phyloP scores from a whole-genome alignment of 2,888 invertebrate species.

The Trilocha varians region DNA sequence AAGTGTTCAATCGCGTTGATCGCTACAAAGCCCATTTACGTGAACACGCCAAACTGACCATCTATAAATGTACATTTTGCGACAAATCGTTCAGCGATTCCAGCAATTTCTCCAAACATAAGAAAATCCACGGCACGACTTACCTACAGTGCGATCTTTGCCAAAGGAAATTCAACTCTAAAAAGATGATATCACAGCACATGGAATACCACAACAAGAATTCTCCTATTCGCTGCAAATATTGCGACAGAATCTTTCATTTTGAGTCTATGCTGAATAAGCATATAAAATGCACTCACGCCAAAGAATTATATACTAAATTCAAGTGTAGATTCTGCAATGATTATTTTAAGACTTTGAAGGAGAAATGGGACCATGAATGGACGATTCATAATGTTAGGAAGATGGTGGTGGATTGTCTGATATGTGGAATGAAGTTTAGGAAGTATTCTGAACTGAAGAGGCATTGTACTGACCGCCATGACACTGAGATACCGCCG shows the following conservation, averaged over 20 bases:
- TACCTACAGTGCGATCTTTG: constrained; percentile 62
- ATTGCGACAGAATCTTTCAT: constrained; percentile 47
- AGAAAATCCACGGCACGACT: constrained; percentile 55
- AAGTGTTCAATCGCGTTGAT: constrained; percentile 49
- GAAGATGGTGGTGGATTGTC: constrained; percentile 55
- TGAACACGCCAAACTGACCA: constrained; percentile 60
- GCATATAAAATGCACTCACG: constrained; percentile 49
- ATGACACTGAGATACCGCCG: constrained; percentile 38
- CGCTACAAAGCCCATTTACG: constrained; percentile 61
- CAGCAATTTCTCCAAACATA: constrained; percentile 67
- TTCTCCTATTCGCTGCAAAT: constrained; percentile 38
- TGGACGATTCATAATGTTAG: constrained; percentile 57
- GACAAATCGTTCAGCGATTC: constrained; percentile 66
- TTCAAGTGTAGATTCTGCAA: constrained; percentile 51
- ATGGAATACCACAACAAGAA: constrained; percentile 58
- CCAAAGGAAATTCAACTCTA: constrained; percentile 61
- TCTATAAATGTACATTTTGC: constrained; percentile 63
- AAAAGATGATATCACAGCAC: constrained; percentile 57
- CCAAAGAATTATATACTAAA: constrained; percentile 24
- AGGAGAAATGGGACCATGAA: constrained; percentile 66
- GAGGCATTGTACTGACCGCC: constrained; percentile 38
- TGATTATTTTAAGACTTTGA: constrained; percentile 38
- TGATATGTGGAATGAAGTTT: constrained; percentile 48
- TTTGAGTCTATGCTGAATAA: constrained; percentile 61
- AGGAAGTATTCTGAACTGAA: constrained; percentile 57